phyloP scores from a whole-genome alignment of 2,113 vertebrate genomes.

The Zosterops japonicus region DNA sequence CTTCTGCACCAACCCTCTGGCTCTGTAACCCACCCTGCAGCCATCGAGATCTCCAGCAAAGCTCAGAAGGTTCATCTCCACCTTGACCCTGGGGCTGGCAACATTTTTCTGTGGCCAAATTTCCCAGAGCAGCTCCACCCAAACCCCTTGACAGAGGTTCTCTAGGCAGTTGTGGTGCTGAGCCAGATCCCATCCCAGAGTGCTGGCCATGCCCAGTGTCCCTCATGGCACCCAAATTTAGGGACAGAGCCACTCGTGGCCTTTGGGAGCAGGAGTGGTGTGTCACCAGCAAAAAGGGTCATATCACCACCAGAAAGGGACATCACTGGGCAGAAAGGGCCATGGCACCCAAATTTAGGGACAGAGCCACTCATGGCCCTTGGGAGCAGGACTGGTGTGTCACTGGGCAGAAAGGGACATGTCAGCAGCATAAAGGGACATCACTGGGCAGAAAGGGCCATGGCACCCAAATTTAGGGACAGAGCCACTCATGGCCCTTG shows the following conservation, averaged over 20 bases:
- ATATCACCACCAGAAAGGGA: accelerated
- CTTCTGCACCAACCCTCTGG: not conserved
- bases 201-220: not conserved
- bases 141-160: not conserved
- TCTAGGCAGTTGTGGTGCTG: not conserved
- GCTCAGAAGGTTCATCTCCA: not conserved
- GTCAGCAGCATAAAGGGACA: not conserved
- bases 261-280: not conserved
- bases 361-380: too few species aligned
- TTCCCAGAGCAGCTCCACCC: not conserved
- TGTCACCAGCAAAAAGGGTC: not conserved
- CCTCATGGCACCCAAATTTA: not conserved
- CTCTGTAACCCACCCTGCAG: not conserved
- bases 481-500: accelerated
- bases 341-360: too few species aligned
- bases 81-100: accelerated
- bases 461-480: not conserved
- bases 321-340: too few species aligned
- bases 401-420: not conserved
- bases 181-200: not conserved
- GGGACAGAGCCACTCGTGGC: accelerated
- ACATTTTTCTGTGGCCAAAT: not conserved
- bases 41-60: accelerated
- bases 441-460: not conserved
- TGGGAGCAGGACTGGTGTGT: too few species aligned